Evolutionary conservation across 2,113 vertebrate species (phyloP).

Genomic region (Tetrax tetrax): DNA sequence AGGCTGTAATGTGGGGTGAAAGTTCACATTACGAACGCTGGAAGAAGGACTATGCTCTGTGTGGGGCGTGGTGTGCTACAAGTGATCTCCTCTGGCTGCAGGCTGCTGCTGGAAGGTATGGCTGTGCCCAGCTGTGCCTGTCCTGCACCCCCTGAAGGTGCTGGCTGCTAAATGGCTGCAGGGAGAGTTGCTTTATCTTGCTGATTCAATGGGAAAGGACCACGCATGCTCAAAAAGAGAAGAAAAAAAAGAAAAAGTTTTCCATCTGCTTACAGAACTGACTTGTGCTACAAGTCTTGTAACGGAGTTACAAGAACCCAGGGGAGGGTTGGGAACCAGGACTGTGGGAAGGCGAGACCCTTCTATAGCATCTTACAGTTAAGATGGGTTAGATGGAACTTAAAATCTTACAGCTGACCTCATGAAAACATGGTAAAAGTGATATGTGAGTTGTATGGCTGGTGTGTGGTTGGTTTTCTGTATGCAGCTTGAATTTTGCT

Average conservation of each 20-base stretch:
- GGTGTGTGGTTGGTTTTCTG: not conserved
- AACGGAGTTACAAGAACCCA: not conserved
- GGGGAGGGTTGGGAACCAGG: not conserved
- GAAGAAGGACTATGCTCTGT: not conserved
- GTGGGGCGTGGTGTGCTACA: not conserved
- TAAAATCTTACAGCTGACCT: not conserved
- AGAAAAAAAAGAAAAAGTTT: not conserved
- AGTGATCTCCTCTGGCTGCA: not conserved
- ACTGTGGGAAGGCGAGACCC: not conserved
- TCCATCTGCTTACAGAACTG: not conserved
- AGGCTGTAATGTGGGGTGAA: slow-evolving; percentile 4
- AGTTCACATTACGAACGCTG: not conserved
- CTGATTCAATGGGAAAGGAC: not conserved
- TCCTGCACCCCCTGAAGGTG: not conserved
- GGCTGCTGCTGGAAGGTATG: not conserved
- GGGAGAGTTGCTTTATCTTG: not conserved
- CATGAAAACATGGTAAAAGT: not conserved
- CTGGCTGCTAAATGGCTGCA: not conserved
- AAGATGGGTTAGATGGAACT: not conserved
- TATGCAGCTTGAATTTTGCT: not conserved
- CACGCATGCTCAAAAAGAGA: not conserved
- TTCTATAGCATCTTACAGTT: not conserved
- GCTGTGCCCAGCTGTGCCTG: not conserved
- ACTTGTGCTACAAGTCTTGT: not conserved
- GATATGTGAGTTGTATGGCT: not conserved